Percentiles rank a stretch among this genome's conserved stretches.
phyloP scores from a whole-genome alignment of 2,797 vertebrate species.

The Gila robusta region DNA sequence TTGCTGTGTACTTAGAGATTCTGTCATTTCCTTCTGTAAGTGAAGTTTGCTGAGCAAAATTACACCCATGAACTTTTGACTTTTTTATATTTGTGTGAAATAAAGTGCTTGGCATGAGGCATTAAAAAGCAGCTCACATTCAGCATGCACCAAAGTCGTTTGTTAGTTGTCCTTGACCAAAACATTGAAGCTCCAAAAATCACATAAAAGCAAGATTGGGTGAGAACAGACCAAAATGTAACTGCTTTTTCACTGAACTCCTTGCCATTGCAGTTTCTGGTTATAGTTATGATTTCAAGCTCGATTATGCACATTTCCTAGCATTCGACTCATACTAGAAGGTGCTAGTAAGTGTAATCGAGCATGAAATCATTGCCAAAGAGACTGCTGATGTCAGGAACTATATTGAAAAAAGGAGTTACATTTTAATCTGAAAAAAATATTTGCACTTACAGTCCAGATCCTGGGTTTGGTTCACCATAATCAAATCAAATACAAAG shows the following conservation, averaged over 20 bases:
- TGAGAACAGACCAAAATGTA: background rate
- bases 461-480: background rate
- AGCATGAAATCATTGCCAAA: background rate
- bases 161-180: slow-evolving; percentile 9
- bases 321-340: background rate
- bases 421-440: background rate
- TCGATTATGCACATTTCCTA: background rate
- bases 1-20: background rate
- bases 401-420: background rate
- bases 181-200: background rate
- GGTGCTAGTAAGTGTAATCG: background rate
- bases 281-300: background rate
- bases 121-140: background rate
- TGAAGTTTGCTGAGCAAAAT: slow-evolving; percentile 9
- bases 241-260: background rate
- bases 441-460: background rate
- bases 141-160: background rate
- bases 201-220: background rate
- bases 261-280: background rate
- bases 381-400: background rate
- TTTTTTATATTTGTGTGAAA: background rate
- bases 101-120: background rate
- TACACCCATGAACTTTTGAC: background rate
- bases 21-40: background rate
- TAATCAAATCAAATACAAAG: background rate